Conservation (phyloP, 2,797 vertebrate species). For the Lepus oiostolus region DNA sequence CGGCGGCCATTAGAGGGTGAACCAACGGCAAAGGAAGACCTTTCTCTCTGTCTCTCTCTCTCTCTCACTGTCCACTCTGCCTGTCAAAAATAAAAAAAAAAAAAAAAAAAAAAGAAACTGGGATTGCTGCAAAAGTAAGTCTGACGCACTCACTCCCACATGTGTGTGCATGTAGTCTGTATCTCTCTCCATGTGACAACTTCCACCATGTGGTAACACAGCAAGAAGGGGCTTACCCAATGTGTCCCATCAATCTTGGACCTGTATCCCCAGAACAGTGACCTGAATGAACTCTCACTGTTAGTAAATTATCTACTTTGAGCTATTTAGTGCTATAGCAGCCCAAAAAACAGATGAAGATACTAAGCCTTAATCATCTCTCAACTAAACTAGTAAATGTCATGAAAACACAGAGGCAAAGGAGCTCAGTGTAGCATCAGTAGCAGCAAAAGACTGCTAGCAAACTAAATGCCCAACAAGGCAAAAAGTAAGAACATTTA, state of each 20-base stretch:
- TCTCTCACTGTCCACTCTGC: too few relatives aligned
- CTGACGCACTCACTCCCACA: background rate
- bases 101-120: too few relatives aligned
- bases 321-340: background rate
- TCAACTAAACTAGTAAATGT: background rate
- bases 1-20: too few relatives aligned
- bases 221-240: background rate
- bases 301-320: too few relatives aligned
- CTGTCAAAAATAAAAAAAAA: too few relatives aligned
- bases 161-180: too few relatives aligned
- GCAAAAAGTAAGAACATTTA: background rate
- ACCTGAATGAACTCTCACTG: background rate
- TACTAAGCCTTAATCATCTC: background rate
- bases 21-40: too few relatives aligned
- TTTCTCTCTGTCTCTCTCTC: too few relatives aligned
- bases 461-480: background rate
- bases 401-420: background rate
- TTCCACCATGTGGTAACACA: background rate
- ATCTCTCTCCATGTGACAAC: background rate
- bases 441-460: background rate
- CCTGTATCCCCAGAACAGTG: background rate
- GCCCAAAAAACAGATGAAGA: background rate
- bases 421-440: background rate
- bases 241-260: too few relatives aligned
- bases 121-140: background rate